Percentiles rank a stretch among this genome's conserved stretches.
Conservation (phyloP, 2,888 invertebrate genomes). For the Gonocerus acuteangulatus region DNA sequence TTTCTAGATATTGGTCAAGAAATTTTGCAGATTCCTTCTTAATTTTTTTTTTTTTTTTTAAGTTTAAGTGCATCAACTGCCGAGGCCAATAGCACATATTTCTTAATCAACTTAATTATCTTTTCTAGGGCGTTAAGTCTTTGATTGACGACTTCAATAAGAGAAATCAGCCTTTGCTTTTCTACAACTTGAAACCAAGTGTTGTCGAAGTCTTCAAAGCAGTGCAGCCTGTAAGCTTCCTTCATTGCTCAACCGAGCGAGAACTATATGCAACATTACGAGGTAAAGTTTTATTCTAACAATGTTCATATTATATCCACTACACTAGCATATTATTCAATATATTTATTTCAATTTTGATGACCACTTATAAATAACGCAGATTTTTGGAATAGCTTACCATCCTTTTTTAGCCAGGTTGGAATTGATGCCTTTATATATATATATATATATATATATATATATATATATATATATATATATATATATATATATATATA, state of each 20-base stretch:
- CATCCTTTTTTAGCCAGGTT: not conserved
- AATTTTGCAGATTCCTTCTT: no score
- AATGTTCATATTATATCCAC: not conserved
- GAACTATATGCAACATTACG: slow-evolving; percentile 50
- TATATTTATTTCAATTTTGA: not conserved
- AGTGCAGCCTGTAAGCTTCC: slow-evolving; percentile 51
- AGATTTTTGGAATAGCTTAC: not conserved
- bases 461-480: no score
- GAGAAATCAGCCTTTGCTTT: slow-evolving; percentile 51
- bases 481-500: no score
- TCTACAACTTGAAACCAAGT: slow-evolving; percentile 53
- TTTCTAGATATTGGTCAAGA: no score
- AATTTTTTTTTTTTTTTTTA: no score
- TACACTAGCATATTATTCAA: not conserved
- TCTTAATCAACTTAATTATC: not conserved
- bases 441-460: no score
- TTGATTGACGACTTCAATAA: slow-evolving; percentile 53
- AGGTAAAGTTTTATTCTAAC: slow-evolving; percentile 28
- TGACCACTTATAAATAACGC: no score
- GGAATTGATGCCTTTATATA: no score
- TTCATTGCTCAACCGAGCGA: slow-evolving; percentile 49
- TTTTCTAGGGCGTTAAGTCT: slow-evolving; percentile 53
- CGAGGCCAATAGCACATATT: no score
- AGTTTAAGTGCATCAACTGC: no score
- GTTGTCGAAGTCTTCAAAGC: slow-evolving; percentile 52